Base-by-base conservation (phyloP, 1,140 invertebrate species). In the Caerostris extrusa region DNA sequence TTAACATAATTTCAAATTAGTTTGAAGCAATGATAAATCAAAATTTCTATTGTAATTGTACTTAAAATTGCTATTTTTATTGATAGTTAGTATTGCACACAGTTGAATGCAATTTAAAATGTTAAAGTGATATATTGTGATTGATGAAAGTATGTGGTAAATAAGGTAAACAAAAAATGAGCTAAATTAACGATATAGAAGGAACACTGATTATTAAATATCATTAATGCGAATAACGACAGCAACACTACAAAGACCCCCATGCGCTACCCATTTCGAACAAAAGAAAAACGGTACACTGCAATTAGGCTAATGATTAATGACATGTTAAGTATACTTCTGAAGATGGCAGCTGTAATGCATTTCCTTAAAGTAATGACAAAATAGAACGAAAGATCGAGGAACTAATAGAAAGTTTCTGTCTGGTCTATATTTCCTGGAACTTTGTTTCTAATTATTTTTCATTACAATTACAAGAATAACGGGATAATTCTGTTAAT, bases 231-330 rank as follows among this genome's bases (percentile, higher is more conserved):
- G 12, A 53, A 34, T 53, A 50, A 50, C 71, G 50, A 77, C 19
- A 77, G 10, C 71, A 77, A 7, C 50, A 8, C 5, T 12, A 77
- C 50, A 12, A 77, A 77, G 50, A 77, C 19, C 50, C 71, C 71
- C 7, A 77, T 77, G 53, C 34, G 10, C 10, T 77, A 14, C 71
- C 34, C 71, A 77, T 77, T 77, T 53, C 7, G 71, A 77, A 50
- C 50, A 50, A 77, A 77, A 10, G 71, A 77, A 77, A 77, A 77
- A 53, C 10, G 34, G 71, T 8, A 34, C 71, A 77, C 7, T 77
- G 71, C 34, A 77, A 77, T 77, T 77, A 77, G 53, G 34, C 10
- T 14, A 77, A 77, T 77, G 71, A 77, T 77, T 77, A 77, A 77
- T 77, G 71, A 77, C 71, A 77, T 8, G 71, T 77, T 77, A 77